Percentiles rank a stretch among this genome's conserved stretches.
Evolutionary conservation across 2,888 invertebrate species (phyloP).

Genomic region (Sialis fuliginosa): DNA sequence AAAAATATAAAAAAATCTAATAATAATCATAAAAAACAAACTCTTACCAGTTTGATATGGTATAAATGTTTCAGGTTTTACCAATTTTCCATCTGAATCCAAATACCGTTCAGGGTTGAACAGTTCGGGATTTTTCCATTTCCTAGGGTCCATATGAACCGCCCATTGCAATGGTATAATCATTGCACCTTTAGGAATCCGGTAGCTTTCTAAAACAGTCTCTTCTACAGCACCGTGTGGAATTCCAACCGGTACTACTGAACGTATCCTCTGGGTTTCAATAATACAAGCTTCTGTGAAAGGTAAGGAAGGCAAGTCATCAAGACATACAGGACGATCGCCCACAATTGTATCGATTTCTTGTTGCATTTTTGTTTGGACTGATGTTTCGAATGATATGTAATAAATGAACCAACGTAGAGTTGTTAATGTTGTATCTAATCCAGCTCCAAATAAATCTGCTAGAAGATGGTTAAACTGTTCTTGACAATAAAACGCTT

Average conservation of each 20-base stretch:
- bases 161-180: slow-evolving; percentile 69
- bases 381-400: slow-evolving; percentile 47
- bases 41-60: slow-evolving; percentile 63
- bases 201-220: slow-evolving; percentile 28
- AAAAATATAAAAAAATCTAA: neutral
- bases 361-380: slow-evolving; percentile 38
- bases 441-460: slow-evolving; percentile 72
- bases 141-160: slow-evolving; percentile 49
- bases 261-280: slow-evolving; percentile 61
- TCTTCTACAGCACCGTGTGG: slow-evolving; percentile 58
- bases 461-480: slow-evolving; percentile 60
- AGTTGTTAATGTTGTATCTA: slow-evolving; percentile 68
- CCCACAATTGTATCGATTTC: slow-evolving; percentile 28
- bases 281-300: slow-evolving; percentile 55
- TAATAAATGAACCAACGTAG: slow-evolving; percentile 67
- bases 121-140: slow-evolving; percentile 47
- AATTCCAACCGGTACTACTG: slow-evolving; percentile 67
- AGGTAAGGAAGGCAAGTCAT: slow-evolving; percentile 35
- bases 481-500: slow-evolving; percentile 37
- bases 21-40: neutral
- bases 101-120: slow-evolving; percentile 57
- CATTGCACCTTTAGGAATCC: slow-evolving; percentile 51
- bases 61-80: slow-evolving; percentile 50
- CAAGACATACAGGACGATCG: slow-evolving; percentile 21
- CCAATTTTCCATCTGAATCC: slow-evolving; percentile 37